Conservation (phyloP, 2,888 invertebrate genomes). For the Tanypteryx hageni region DNA sequence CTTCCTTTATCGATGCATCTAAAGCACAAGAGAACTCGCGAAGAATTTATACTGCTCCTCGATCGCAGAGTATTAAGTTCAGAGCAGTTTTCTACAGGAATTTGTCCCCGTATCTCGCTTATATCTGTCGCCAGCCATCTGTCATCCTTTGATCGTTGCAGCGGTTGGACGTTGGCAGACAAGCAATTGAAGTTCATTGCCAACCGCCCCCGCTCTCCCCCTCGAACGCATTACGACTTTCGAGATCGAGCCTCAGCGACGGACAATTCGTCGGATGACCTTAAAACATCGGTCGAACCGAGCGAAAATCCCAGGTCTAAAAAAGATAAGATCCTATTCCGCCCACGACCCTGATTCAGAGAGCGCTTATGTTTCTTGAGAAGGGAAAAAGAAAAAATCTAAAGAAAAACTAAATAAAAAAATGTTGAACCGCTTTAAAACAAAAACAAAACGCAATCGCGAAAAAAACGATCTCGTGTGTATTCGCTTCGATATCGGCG, state of each 20-base stretch:
- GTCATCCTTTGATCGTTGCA: constrained; percentile 19
- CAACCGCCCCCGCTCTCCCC: neutral
- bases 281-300: neutral
- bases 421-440: too few species aligned
- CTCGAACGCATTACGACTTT: neutral
- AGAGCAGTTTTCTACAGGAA: neutral
- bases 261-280: neutral
- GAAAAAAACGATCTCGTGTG: too few species aligned
- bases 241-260: neutral
- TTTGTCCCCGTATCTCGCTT: neutral
- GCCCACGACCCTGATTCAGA: neutral
- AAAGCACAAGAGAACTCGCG: neutral
- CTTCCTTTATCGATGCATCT: neutral
- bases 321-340: neutral
- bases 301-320: neutral
- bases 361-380: neutral
- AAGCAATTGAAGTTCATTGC: constrained; percentile 18
- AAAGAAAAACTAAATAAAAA: too few species aligned
- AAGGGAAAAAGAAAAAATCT: too few species aligned
- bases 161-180: neutral
- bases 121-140: neutral
- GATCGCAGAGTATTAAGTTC: neutral
- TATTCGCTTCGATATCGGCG: too few species aligned
- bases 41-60: constrained; percentile 2
- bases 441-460: too few species aligned